Conservation (phyloP, 2,797 vertebrate genomes). For the Agapornis canus region DNA sequence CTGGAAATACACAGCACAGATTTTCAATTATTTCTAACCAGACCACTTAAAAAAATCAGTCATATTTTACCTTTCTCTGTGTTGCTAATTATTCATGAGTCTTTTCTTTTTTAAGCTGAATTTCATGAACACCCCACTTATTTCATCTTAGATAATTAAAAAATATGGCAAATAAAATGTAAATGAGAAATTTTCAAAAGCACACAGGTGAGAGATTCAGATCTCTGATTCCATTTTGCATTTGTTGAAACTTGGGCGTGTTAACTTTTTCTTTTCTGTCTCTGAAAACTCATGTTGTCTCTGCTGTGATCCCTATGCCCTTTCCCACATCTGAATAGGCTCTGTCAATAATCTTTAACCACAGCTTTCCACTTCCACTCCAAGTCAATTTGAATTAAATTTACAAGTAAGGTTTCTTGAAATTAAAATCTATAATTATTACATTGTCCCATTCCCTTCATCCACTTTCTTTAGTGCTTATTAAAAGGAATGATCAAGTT, state of each 20-base stretch:
- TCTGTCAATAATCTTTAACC: neutral
- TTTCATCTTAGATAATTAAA: neutral
- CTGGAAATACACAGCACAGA: neutral
- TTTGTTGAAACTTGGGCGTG: neutral
- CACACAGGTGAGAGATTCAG: neutral
- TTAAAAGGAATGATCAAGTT: slow-evolving; percentile 30
- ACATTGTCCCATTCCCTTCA: neutral
- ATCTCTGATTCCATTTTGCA: neutral
- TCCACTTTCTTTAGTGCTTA: neutral
- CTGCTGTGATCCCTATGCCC: neutral
- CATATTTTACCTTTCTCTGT: neutral
- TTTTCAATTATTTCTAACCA: neutral
- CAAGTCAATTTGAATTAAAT: slow-evolving; percentile 19
- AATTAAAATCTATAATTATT: neutral
- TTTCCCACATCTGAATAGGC: neutral
- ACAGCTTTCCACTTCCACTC: neutral
- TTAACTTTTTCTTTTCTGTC: neutral
- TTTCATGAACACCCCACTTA: neutral
- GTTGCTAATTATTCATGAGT: neutral
- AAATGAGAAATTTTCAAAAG: neutral
- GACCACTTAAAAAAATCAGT: neutral
- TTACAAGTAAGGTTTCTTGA: neutral
- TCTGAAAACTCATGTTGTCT: neutral
- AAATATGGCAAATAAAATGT: neutral
- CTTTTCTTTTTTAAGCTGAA: neutral